phyloP scores from a whole-genome alignment of 1,140 invertebrate genomes.

The Eriocheir sinensis region DNA sequence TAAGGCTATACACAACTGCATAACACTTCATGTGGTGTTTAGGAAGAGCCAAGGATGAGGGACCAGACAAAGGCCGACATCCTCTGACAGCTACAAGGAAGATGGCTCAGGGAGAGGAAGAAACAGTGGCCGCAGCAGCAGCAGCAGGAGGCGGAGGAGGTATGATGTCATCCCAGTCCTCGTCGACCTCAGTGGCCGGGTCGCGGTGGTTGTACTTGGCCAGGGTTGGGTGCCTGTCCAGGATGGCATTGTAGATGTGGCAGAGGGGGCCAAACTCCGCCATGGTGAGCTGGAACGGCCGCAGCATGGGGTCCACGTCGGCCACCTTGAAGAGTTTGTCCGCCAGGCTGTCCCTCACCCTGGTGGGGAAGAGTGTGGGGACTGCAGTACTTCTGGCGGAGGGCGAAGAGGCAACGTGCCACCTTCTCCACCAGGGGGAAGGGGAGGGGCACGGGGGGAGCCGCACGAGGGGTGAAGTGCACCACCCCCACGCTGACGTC shows the following conservation, averaged over 20 bases:
- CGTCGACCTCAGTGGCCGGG: not conserved
- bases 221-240: constrained; percentile 63
- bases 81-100: no score
- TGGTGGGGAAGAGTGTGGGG: constrained; percentile 89
- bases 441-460: constrained; percentile 89
- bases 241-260: constrained; percentile 86
- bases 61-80: no score
- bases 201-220: constrained; percentile 30
- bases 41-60: no score
- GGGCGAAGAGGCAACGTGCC: constrained; percentile 91
- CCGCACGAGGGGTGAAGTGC: constrained; percentile 89
- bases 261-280: constrained; percentile 91
- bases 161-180: not conserved
- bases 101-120: no score
- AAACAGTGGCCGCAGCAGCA: no score
- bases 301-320: constrained; percentile 87
- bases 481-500: constrained; percentile 98
- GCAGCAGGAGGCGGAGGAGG: no score
- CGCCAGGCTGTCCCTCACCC: constrained; percentile 86
- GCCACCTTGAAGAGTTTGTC: constrained; percentile 88
- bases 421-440: constrained; percentile 97
- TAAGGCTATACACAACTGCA: no score
- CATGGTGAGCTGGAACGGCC: constrained; percentile 88
- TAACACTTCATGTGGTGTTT: no score
- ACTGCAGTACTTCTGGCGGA: constrained; percentile 89